phyloP scores from a whole-genome alignment of 2,113 vertebrate genomes.

The Lota lota region DNA sequence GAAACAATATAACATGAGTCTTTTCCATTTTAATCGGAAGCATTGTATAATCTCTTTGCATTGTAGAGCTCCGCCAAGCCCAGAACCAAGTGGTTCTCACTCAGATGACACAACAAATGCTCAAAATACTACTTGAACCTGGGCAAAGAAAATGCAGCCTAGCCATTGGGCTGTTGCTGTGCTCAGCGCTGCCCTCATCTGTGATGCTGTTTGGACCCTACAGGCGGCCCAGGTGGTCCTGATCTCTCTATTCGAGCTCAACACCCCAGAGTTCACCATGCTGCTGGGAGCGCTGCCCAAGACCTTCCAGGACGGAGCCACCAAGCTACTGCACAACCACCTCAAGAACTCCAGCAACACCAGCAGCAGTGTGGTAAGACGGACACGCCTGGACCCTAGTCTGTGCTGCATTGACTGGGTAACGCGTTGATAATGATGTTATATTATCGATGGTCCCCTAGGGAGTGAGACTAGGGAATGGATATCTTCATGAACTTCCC shows the following conservation, averaged over 20 bases:
- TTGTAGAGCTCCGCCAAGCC: too few species aligned
- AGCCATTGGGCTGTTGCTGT: not conserved
- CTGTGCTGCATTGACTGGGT: too few species aligned
- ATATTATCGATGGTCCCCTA: too few species aligned
- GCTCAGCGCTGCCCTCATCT: conserved; percentile 12
- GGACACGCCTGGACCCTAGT: too few species aligned
- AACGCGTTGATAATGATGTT: too few species aligned
- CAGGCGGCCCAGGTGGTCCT: conserved; percentile 97
- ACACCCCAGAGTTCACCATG: conserved; percentile 99
- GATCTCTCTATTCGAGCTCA: conserved; percentile 95
- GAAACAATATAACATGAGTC: too few species aligned
- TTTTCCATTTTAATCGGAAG: too few species aligned
- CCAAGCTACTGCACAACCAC: conserved; percentile 96
- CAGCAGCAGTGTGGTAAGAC: conserved; percentile 80
- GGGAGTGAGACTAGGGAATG: too few species aligned
- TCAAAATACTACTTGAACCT: not conserved
- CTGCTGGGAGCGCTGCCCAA: conserved; percentile 97
- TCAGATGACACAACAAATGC: too few species aligned
- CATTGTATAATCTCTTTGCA: too few species aligned
- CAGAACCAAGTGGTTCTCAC: too few species aligned
- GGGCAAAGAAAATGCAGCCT: not conserved
- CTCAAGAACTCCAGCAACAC: conserved; percentile 96
- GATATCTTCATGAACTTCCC: too few species aligned
- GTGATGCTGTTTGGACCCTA: conserved; percentile 6
- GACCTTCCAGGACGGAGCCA: conserved; percentile 98